Base-by-base conservation (phyloP, 2,888 invertebrate species). In the Ormyrus nitidulus region DNA sequence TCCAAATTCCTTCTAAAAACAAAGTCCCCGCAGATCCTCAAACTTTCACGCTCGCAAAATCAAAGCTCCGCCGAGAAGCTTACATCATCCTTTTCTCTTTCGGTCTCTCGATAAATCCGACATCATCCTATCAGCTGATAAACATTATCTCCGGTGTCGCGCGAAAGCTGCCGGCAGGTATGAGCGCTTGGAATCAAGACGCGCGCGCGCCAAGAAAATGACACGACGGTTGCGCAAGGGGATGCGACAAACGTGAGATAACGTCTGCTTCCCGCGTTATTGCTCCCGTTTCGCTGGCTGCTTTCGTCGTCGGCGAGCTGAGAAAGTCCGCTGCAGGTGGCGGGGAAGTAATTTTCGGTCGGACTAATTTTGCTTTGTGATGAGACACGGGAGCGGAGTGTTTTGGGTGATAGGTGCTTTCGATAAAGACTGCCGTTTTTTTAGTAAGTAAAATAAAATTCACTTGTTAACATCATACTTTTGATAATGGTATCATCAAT, bases 271-370 rank as follows among this genome's bases (percentile, higher is more conserved):
- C 61, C 68, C 56, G 34, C 34, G 53, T 56, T 79, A 69, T 59
- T 56, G 79, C 34, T 51, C 70, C 70, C 74, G 61, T 66, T 71
- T 61, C 44, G 71, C 8, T 68, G 71, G 72, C 72, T 72, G 66
- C 68, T 76, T 75, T 71, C 62, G 54, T 72, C 76, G 76, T 76
- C 72, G 62, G 68, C 11, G 62, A 9, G 49, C n/a, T 13, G 44
- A 68, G 61, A 66, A 58, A 58, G 62, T 66, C 34, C 51, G 71
- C 46, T 44, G 44, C 10, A 34, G 34, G 34, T 54, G 44, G 8
- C 8, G 48, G 49, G 5, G 44, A 54, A 13, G 11, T 34, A 34
- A 44, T 13, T 13, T 13, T 10, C 8, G 2, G 3, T 4, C 34
- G 34, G 3, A 34, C 3, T 34, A 34, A 34, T 34, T 34, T 34